These are phyloP conservation scores for Syrrhaptes paradoxus DNA, from an alignment of 2,113 vertebrate genomes.

Conservation along the genomic window DNA sequence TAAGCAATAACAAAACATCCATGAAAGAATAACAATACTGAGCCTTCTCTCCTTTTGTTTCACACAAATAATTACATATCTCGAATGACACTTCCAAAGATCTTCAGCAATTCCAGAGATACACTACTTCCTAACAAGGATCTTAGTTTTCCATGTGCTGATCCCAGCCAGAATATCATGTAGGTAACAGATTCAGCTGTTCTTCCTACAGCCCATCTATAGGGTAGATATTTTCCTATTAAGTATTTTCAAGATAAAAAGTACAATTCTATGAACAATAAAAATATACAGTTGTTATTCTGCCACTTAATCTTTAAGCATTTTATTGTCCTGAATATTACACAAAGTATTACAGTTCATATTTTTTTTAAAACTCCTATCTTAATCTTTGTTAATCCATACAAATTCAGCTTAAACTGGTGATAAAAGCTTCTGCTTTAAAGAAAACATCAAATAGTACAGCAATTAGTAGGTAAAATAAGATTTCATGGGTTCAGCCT, in stretches of 20 bases:
- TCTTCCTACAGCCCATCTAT: background rate
- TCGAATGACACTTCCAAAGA: background rate
- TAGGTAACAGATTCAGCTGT: background rate
- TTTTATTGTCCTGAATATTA: background rate
- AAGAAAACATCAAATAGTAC: slow-evolving; percentile 10
- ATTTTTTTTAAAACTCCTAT: background rate
- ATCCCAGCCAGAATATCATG: background rate
- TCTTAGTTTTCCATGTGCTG: background rate
- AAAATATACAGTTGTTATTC: background rate
- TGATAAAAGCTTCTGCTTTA: background rate
- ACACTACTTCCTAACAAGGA: background rate
- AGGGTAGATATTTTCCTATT: background rate
- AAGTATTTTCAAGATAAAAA: background rate
- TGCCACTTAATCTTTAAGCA: background rate
- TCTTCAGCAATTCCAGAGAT: background rate
- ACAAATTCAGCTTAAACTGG: slow-evolving; percentile 5
- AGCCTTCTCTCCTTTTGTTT: background rate
- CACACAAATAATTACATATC: background rate
- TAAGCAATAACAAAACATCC: background rate
- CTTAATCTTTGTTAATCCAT: slow-evolving; percentile 22
- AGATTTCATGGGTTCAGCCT: background rate
- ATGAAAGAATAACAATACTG: background rate
- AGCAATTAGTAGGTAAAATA: slow-evolving; percentile 11
- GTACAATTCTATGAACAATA: background rate
- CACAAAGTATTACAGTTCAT: background rate